Base-by-base conservation (phyloP, 2,888 invertebrate genomes). In the Erebia aethiops region DNA sequence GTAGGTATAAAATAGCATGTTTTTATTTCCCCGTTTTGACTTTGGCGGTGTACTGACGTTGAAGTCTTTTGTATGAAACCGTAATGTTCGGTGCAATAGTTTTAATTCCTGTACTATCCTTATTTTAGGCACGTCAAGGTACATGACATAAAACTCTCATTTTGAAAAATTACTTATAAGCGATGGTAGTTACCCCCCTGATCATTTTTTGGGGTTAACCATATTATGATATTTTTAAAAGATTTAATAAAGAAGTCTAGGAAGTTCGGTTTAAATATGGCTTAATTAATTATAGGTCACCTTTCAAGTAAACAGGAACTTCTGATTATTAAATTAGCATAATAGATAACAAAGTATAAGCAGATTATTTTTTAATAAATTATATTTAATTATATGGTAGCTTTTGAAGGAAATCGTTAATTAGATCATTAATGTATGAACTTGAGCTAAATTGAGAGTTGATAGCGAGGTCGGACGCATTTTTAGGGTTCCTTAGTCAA, bases 41-140 rank as follows among this genome's bases (percentile, higher is more conserved):
- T 46, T 49, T 21, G 14, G n/a, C 13, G 4, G 9, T 41, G 49
- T 13, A 46, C n/a, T 61, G 60, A 62, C 74, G 88, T 87, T 87
- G 83, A 88, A 78, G 81, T 88, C 87, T 87, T 87, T 87, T 84
- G 74, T 84, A 83, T 80, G 71, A 52, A 13, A 46, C 60, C 49
- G 54, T 65, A 18, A 13, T 18, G 16, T 21, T 64, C 14, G 18
- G 35, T 18, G 43, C 11, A 41, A 16, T 18, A 46, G 58, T 14
- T 58, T 35, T n/a, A n/a, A n/a, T n/a, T n/a, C n/a, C n/a, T n/a
- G n/a, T n/a, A n/a, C n/a, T n/a, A n/a, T n/a, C n/a, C n/a, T n/a
- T n/a, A n/a, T n/a, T n/a, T n/a, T n/a, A n/a, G n/a, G n/a, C n/a
- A n/a, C n/a, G n/a, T n/a, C n/a, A n/a, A n/a, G n/a, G n/a, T n/a